These are phyloP conservation scores for Lacanobia wlatinum DNA, from an alignment of 2,888 invertebrate genomes.

Conservation along the genomic window DNA sequence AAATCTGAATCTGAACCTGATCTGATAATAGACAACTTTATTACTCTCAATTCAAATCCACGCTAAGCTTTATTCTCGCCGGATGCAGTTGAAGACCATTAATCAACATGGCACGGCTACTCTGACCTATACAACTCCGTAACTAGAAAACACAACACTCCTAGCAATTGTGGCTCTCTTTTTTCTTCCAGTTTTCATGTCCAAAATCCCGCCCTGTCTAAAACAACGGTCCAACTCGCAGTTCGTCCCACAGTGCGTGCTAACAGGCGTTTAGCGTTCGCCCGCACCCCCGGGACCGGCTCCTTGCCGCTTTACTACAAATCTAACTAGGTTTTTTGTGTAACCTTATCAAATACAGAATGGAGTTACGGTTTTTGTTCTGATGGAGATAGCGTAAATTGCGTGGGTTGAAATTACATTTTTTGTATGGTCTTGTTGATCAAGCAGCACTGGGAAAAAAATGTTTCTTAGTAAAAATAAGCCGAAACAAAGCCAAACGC, in stretches of 20 bases:
- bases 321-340: conserved; percentile 83
- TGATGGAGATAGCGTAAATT: neutral
- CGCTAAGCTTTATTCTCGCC: too few relatives aligned
- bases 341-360: conserved; percentile 71
- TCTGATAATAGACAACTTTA: too few relatives aligned
- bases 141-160: too few relatives aligned
- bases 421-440: conserved; percentile 1
- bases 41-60: too few relatives aligned
- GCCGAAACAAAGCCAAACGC: neutral
- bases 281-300: conserved; percentile 75
- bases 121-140: too few relatives aligned
- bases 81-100: too few relatives aligned
- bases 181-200: neutral
- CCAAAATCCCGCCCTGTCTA: conserved; percentile 63
- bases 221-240: conserved; percentile 65
- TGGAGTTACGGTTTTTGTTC: conserved; percentile 51
- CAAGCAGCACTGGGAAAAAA: neutral
- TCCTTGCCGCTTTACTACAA: conserved; percentile 81
- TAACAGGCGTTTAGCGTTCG: conserved; percentile 90
- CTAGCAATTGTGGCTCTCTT: too few relatives aligned
- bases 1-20: too few relatives aligned
- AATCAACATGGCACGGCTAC: too few relatives aligned
- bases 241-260: conserved; percentile 86
- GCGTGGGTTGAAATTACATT: conserved; percentile 1
- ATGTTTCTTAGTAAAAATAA: neutral